These are phyloP conservation scores for Pycnomerus fuliginosus DNA, from an alignment of 2,888 invertebrate species.

Conservation along the genomic window DNA sequence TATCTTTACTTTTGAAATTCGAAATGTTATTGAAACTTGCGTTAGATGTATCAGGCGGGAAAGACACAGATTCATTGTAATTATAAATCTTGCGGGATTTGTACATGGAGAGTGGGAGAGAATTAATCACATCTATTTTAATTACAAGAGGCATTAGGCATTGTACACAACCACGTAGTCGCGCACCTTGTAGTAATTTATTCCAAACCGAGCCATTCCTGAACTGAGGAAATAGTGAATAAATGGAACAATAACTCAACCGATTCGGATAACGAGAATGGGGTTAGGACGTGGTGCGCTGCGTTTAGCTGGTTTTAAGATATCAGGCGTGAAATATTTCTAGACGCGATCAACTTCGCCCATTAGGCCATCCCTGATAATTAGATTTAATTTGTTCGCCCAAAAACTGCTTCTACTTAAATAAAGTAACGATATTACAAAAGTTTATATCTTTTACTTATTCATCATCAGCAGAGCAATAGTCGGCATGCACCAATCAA, in stretches of 20 bases:
- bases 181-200: conserved; percentile 33
- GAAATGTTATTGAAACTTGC: background rate
- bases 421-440: no score
- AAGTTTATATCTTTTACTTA: no score
- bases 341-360: conserved; percentile 1
- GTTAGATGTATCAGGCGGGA: background rate
- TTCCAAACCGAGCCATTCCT: conserved; percentile 23
- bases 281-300: conserved; percentile 9
- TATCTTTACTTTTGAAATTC: no score
- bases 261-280: conserved; percentile 28
- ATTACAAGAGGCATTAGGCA: conserved; percentile 27
- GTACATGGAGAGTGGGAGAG: conserved; percentile 14
- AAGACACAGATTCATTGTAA: conserved; percentile 6
- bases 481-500: no score
- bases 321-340: conserved; percentile 16
- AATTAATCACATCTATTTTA: conserved; percentile 36
- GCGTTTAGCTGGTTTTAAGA: conserved; percentile 11
- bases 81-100: conserved; percentile 23
- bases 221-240: conserved; percentile 39
- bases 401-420: no score
- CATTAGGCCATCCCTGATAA: no score
- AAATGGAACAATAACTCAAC: conserved; percentile 41
- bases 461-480: no score
- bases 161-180: conserved; percentile 29
- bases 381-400: no score